phyloP scores from a whole-genome alignment of 2,113 vertebrate genomes.

The Ophthalmolycus amberensis region DNA sequence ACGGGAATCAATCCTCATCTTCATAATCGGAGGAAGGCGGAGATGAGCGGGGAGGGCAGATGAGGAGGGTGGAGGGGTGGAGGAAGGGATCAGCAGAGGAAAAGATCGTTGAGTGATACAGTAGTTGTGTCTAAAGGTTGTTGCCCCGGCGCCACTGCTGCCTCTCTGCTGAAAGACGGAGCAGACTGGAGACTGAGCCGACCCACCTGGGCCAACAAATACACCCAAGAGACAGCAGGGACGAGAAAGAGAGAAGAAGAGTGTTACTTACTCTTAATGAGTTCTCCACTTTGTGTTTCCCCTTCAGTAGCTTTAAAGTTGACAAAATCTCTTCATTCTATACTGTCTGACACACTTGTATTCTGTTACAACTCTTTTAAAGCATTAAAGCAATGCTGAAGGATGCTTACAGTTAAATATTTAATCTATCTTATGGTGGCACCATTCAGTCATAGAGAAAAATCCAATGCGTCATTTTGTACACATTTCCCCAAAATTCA shows the following conservation, averaged over 20 bases:
- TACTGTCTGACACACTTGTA: not conserved
- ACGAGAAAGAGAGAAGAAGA: conserved; percentile 15
- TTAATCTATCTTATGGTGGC: not conserved
- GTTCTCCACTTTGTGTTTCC: not conserved
- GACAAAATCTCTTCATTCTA: not conserved
- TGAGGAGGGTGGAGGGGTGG: conserved; percentile 29
- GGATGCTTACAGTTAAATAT: not conserved
- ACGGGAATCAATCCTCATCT: conserved; percentile 37
- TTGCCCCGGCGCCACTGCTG: conserved; percentile 78
- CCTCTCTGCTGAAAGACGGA: conserved; percentile 77
- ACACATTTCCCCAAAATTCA: not conserved
- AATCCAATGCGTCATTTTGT: not conserved
- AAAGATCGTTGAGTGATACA: conserved; percentile 77
- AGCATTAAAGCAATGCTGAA: not conserved
- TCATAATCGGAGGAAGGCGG: conserved; percentile 55
- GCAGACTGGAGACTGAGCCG: conserved; percentile 73
- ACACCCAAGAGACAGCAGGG: conserved; percentile 27
- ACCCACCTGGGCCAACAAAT: conserved; percentile 72
- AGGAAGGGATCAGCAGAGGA: conserved; percentile 62
- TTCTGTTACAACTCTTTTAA: not conserved
- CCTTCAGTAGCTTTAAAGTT: not conserved
- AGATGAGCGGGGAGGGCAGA: conserved; percentile 23
- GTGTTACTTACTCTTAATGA: conserved; percentile 3
- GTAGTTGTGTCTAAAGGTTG: conserved; percentile 83
- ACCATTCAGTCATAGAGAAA: not conserved